Conservation (phyloP, 1,140 invertebrate genomes). For the Olivierus martensii region DNA sequence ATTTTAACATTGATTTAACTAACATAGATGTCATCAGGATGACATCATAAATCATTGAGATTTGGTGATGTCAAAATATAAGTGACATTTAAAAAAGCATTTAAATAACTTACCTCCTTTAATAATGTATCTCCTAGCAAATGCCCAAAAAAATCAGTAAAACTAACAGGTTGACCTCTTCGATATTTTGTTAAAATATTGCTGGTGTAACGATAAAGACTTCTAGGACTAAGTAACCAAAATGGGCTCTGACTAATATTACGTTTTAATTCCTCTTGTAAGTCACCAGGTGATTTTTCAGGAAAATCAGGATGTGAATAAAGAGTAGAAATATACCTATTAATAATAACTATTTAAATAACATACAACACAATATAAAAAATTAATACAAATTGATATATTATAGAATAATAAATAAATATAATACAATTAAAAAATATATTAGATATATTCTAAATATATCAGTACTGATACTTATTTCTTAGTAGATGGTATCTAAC, state of each 20-base stretch:
- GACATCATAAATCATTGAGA: no score
- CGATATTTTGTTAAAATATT: conserved; percentile 30
- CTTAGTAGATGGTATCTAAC: no score
- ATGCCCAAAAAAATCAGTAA: conserved; percentile 38
- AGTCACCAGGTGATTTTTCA: conserved; percentile 21
- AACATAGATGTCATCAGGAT: no score
- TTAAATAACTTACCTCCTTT: conserved; percentile 27
- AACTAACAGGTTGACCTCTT: conserved; percentile 34
- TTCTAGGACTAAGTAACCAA: conserved; percentile 27
- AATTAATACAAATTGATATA: no score
- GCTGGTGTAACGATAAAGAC: conserved; percentile 28
- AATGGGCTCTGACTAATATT: conserved; percentile 31
- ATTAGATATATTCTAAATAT: no score
- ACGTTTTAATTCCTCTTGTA: conserved; percentile 31
- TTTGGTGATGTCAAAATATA: no score
- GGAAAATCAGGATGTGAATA: conserved; percentile 20
- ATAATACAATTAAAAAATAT: no score
- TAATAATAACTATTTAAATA: background rate
- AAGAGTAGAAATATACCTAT: conserved; percentile 30
- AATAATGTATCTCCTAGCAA: conserved; percentile 35
- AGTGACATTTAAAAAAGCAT: background rate
- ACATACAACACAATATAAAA: no score
- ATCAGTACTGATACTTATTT: no score
- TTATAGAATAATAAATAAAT: no score
- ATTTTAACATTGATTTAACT: no score